phyloP scores from a whole-genome alignment of 2,797 vertebrate genomes.

The Microtus californicus region DNA sequence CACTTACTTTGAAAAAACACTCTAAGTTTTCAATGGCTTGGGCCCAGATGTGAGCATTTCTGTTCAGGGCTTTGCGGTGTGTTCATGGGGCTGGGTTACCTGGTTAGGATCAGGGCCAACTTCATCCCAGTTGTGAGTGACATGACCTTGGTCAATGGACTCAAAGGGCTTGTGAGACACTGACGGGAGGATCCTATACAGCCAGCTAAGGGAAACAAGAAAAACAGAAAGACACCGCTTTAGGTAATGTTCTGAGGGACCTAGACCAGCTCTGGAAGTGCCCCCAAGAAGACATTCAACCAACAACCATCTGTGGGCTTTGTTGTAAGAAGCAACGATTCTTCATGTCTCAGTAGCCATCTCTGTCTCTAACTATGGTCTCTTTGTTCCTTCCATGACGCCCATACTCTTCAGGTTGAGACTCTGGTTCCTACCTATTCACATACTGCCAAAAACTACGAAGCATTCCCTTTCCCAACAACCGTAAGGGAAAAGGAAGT shows the following conservation, averaged over 20 bases:
- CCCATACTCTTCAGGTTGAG: neutral
- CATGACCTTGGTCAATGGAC: slow-evolving; percentile 87
- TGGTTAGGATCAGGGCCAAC: slow-evolving; percentile 96
- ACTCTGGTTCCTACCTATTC: neutral
- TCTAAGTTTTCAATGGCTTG: slow-evolving; percentile 35
- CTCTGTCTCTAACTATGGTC: neutral
- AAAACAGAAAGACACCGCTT: slow-evolving; percentile 54
- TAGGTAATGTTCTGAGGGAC: slow-evolving; percentile 31
- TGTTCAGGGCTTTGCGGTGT: neutral
- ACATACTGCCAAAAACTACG: neutral
- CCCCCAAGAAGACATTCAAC: neutral
- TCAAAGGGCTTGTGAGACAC: slow-evolving; percentile 96
- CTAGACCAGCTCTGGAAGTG: neutral
- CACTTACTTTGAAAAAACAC: slow-evolving; percentile 28
- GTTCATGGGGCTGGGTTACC: slow-evolving; percentile 86
- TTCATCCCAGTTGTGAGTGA: slow-evolving; percentile 95
- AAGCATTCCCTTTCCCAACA: slow-evolving; percentile 2
- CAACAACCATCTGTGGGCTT: slow-evolving; percentile 7
- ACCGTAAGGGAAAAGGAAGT: neutral
- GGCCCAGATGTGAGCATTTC: slow-evolving; percentile 15
- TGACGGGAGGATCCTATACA: slow-evolving; percentile 97
- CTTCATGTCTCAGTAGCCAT: neutral
- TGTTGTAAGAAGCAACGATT: neutral
- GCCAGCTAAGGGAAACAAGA: slow-evolving; percentile 90
- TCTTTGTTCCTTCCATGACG: neutral